Conservation (phyloP, 2,113 vertebrate genomes). For the Periophthalmus modestus region DNA sequence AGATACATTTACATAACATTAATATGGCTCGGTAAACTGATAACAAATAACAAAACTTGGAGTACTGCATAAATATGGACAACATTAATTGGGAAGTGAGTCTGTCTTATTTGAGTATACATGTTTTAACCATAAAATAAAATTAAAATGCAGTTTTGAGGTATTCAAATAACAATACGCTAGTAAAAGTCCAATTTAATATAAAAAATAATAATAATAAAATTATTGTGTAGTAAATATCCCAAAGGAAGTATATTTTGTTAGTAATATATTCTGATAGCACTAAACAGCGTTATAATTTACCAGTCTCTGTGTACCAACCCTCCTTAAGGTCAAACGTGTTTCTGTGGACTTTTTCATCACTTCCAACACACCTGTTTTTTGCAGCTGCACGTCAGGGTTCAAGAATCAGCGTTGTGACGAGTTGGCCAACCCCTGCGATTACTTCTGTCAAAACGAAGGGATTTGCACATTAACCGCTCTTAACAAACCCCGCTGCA, state of each 20-base stretch:
- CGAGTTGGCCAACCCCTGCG: conserved; percentile 99
- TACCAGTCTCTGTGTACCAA: conserved; percentile 37
- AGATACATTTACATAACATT: too few relatives aligned
- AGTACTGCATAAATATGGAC: too few relatives aligned
- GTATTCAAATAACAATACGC: too few relatives aligned
- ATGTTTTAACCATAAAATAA: too few relatives aligned
- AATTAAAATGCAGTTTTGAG: too few relatives aligned
- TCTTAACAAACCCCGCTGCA: conserved; percentile 99
- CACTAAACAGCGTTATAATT: conserved; percentile 22
- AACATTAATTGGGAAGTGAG: too few relatives aligned
- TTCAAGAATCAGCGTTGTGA: conserved; percentile 99
- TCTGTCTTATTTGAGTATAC: too few relatives aligned
- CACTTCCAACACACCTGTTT: conserved; percentile 87
- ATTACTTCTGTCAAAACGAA: conserved; percentile 99
- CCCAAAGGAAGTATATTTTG: not conserved
- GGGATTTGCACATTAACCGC: conserved; percentile 99
- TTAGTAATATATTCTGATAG: conserved; percentile 28
- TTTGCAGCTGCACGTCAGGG: conserved; percentile 99
- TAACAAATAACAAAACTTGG: too few relatives aligned
- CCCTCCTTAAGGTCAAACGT: conserved; percentile 41
- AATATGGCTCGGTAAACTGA: too few relatives aligned
- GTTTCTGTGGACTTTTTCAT: conserved; percentile 55
- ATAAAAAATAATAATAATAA: too few relatives aligned
- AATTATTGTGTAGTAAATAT: not conserved
- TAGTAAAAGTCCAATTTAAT: not conserved